Evolutionary conservation across 2,888 invertebrate species (phyloP).

Genomic region (Xylocampa areola): DNA sequence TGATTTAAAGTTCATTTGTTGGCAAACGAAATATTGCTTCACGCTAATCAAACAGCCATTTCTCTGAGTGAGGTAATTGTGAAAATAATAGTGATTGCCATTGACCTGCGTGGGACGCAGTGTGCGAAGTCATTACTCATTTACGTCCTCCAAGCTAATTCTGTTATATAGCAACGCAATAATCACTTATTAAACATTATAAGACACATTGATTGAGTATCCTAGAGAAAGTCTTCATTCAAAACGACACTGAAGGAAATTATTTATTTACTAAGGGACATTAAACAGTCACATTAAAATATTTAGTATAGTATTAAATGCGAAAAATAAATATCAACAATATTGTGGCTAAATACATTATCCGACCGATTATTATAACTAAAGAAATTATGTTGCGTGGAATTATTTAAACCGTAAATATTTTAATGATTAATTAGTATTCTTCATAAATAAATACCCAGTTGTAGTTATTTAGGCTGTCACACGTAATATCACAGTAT

Average conservation of each 20-base stretch:
- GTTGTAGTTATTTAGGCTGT: not conserved
- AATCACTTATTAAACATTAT: constrained; percentile 32
- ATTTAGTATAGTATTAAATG: constrained; percentile 16
- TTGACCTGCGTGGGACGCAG: constrained; percentile 55
- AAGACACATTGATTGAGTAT: constrained; percentile 32
- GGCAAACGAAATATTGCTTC: constrained; percentile 62
- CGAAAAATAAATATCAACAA: constrained; percentile 10
- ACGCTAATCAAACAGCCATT: constrained; percentile 69
- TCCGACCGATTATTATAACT: no score
- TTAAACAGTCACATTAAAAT: no score
- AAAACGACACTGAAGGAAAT: no score
- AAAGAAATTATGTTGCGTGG: no score
- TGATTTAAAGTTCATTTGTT: constrained; percentile 48
- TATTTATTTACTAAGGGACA: no score
- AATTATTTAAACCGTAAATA: no score
- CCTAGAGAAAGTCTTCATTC: no score
- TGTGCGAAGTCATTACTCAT: constrained; percentile 65
- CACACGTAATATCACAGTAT: no score
- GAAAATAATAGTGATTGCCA: constrained; percentile 67
- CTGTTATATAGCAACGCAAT: constrained; percentile 62
- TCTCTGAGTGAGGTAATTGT: constrained; percentile 65
- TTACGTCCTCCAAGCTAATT: constrained; percentile 68
- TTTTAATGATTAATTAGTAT: no score
- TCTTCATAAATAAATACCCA: not conserved
- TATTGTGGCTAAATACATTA: no score